Evolutionary conservation across 30 jellyfish, hydroid and myxozoan genomes (phyloP).

Genomic region (Aurelia sp.): DNA sequence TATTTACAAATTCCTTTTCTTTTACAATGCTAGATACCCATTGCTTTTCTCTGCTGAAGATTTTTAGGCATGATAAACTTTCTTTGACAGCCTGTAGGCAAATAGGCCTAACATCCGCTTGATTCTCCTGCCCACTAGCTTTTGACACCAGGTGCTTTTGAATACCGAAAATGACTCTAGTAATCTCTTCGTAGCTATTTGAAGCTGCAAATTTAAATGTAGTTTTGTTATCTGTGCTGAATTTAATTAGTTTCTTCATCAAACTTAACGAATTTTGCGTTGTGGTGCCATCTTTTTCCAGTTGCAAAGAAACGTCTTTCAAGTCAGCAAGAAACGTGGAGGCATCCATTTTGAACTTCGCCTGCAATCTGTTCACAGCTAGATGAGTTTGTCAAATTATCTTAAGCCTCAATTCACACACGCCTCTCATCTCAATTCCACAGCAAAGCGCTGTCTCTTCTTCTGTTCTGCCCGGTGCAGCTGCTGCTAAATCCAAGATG

Average conservation of each 20-base stretch:
- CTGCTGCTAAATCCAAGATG: no score
- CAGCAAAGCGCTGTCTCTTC: no score
- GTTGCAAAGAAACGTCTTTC: no score
- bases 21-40: not conserved
- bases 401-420: no score
- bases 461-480: no score
- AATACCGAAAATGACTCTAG: not conserved
- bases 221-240: constrained; percentile 6
- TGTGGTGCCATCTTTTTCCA: no score
- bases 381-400: no score
- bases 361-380: no score
- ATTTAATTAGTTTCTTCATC: not conserved
- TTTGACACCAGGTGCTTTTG: constrained; percentile 1
- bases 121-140: not conserved
- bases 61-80: constrained; percentile 23
- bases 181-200: constrained; percentile 1
- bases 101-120: not conserved
- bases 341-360: no score
- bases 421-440: no score
- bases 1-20: not conserved
- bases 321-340: no score
- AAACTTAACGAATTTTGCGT: no score
- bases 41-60: constrained; percentile 42
- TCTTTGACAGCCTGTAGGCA: constrained; percentile 5
- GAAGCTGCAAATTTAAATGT: constrained; percentile 3